Conservation (phyloP, 2,113 vertebrate genomes). For the Hemichromis elongatus region DNA sequence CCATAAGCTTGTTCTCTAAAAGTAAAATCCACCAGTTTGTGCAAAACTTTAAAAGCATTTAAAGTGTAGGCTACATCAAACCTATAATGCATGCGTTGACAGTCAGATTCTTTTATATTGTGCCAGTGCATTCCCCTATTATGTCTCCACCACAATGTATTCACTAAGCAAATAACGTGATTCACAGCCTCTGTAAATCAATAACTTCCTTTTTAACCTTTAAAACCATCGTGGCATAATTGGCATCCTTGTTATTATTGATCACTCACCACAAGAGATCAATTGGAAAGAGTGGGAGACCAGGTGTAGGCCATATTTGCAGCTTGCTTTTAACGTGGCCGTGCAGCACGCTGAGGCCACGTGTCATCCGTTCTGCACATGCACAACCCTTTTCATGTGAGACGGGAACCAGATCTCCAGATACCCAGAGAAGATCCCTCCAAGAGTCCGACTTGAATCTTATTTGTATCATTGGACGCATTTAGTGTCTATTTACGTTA, state of each 20-base stretch:
- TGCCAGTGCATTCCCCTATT: neutral
- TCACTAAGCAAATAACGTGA: conserved; percentile 21
- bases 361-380: neutral
- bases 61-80: neutral
- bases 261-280: conserved; percentile 31
- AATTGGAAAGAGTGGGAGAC: neutral
- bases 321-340: neutral
- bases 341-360: neutral
- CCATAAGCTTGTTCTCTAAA: accelerated
- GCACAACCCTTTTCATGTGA: neutral
- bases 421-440: neutral
- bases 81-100: neutral
- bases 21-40: neutral
- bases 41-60: neutral
- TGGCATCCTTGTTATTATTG: conserved; percentile 51
- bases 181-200: conserved; percentile 45
- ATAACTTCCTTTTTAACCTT: conserved; percentile 64
- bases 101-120: conserved; percentile 8
- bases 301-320: conserved; percentile 12
- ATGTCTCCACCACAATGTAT: neutral
- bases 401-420: conserved; percentile 49
- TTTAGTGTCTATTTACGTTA: conserved; percentile 39
- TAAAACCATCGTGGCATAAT: conserved; percentile 52
- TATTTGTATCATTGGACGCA: conserved; percentile 10
- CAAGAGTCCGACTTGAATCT: neutral